Percentiles rank a stretch among this genome's conserved stretches.
Conservation (phyloP, 1,140 invertebrate species). For the Drosophila funebris region DNA sequence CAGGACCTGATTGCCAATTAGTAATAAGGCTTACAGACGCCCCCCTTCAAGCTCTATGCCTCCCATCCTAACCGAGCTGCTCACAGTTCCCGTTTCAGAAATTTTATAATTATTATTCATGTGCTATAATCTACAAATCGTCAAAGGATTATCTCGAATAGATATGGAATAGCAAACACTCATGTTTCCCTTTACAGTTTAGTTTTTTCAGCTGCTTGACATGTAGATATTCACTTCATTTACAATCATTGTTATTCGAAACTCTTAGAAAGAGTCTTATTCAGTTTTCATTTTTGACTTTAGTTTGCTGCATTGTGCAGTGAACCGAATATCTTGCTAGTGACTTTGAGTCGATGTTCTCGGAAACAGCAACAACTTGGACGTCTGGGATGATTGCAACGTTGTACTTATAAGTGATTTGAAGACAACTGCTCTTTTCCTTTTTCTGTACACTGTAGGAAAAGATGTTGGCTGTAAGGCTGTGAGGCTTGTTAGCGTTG, state of each 20-base stretch:
- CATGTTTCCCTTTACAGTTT: no score
- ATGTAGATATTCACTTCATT: no score
- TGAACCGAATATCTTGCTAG: slow-evolving; percentile 54
- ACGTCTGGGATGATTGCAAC: slow-evolving; percentile 58
- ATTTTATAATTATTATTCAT: no score
- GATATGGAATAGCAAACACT: no score
- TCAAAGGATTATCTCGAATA: no score
- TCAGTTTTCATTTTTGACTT: slow-evolving; percentile 9
- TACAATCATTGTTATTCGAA: background rate
- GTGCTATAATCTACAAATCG: no score
- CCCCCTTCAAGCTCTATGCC: background rate
- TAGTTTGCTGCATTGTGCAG: slow-evolving; percentile 18
- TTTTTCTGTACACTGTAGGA: slow-evolving; percentile 23
- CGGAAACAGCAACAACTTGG: slow-evolving; percentile 14
- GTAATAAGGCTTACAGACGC: slow-evolving; percentile 26
- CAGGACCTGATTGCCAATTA: slow-evolving; percentile 59
- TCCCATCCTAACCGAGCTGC: background rate
- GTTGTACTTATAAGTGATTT: slow-evolving; percentile 48
- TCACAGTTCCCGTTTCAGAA: no score
- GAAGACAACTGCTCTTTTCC: slow-evolving; percentile 45
- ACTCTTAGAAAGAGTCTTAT: background rate
- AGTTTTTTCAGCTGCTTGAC: no score
- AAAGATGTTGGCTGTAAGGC: slow-evolving; percentile 63
- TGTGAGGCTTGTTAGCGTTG: slow-evolving; percentile 73
- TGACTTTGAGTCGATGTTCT: slow-evolving; percentile 66